Conservation (phyloP, 2,113 vertebrate genomes). For the Hemiscyllium ocellatum region DNA sequence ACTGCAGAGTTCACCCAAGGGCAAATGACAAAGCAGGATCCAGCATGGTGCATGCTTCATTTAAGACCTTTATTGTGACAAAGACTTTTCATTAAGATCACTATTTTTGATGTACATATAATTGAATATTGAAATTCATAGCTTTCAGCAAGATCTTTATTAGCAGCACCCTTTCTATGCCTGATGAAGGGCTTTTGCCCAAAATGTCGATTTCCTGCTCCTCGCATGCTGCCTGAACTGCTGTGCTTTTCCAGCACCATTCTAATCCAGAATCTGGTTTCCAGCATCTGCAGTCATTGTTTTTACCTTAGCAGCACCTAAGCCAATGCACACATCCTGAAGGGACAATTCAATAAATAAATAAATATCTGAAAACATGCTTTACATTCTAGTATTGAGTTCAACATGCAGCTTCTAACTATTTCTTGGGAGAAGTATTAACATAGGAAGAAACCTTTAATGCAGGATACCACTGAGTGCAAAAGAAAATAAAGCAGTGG, state of each 20-base stretch:
- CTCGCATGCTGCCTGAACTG: no score
- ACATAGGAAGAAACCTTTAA: not conserved
- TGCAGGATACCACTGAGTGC: not conserved
- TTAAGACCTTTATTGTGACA: slow-evolving; percentile 4
- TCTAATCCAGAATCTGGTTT: no score
- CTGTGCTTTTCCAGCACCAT: no score
- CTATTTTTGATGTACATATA: not conserved
- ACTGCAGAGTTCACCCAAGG: not conserved
- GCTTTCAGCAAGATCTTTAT: not conserved
- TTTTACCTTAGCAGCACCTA: not conserved
- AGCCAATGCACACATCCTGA: not conserved
- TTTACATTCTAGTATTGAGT: slow-evolving; percentile 1
- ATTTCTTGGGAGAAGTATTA: not conserved
- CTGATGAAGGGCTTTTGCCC: no score
- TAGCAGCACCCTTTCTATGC: not conserved
- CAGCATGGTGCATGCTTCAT: not conserved
- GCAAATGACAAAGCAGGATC: not conserved
- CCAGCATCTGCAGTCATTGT: no score
- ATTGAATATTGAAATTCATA: not conserved
- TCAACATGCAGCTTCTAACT: not conserved
- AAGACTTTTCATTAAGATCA: not conserved
- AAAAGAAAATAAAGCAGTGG: not conserved
- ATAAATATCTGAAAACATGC: slow-evolving; percentile 13
- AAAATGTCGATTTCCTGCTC: no score
- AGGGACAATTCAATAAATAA: slow-evolving; percentile 14